phyloP scores from a whole-genome alignment of 1,140 invertebrate species.

The Dysdera silvatica region DNA sequence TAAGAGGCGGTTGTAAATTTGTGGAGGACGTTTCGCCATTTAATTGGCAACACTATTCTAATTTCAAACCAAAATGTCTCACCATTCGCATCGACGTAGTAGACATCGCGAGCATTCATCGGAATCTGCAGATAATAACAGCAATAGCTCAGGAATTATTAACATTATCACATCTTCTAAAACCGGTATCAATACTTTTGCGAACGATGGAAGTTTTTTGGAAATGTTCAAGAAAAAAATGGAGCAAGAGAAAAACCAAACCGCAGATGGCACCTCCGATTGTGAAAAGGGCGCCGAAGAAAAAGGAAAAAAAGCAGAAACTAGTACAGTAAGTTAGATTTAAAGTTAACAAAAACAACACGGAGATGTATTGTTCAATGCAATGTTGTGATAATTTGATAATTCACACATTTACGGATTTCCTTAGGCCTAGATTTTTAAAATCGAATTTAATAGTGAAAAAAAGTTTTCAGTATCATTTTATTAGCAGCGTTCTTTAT shows the following conservation, averaged over 20 bases:
- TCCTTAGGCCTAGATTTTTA: too few relatives aligned
- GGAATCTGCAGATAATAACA: constrained; percentile 22
- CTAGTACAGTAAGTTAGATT: constrained; percentile 28
- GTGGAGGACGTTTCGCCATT: too few relatives aligned
- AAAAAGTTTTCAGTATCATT: too few relatives aligned
- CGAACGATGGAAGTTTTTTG: constrained; percentile 77
- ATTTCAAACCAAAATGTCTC: constrained; percentile 19
- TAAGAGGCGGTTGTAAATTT: too few relatives aligned
- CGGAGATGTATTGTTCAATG: too few relatives aligned
- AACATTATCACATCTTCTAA: constrained; percentile 26
- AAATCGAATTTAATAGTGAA: too few relatives aligned
- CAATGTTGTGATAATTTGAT: too few relatives aligned
- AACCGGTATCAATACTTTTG: constrained; percentile 52
- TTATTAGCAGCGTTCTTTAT: too few relatives aligned
- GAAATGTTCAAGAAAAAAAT: constrained; percentile 84
- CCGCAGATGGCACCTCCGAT: constrained; percentile 21
- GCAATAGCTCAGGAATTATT: constrained; percentile 21
- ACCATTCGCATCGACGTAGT: not conserved
- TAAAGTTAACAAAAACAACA: too few relatives aligned
- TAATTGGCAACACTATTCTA: too few relatives aligned
- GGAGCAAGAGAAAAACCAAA: constrained; percentile 44
- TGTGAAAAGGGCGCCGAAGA: constrained; percentile 19
- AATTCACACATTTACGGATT: too few relatives aligned
- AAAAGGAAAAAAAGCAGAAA: constrained; percentile 12
- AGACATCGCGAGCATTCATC: not conserved